These are phyloP conservation scores for Helicoverpa zea DNA, from an alignment of 1,140 invertebrate species.

Conservation along the genomic window DNA sequence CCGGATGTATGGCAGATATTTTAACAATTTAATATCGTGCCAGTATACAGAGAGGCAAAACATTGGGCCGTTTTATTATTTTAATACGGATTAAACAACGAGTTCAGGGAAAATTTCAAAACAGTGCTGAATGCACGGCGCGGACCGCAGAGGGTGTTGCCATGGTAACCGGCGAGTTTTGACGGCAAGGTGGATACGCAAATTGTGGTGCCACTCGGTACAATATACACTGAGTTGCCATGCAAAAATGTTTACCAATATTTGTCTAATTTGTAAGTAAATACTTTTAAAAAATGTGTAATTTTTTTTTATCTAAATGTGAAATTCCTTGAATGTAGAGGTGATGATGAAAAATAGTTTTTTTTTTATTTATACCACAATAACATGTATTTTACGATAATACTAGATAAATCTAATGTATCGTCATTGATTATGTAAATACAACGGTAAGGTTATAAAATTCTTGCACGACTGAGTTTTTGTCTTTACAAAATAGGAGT, in stretches of 20 bases:
- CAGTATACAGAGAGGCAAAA: slow-evolving; percentile 33
- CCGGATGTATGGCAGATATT: slow-evolving; percentile 63
- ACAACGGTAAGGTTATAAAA: no score
- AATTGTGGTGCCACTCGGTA: slow-evolving; percentile 64
- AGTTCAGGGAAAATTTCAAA: slow-evolving; percentile 72
- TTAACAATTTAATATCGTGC: slow-evolving; percentile 55
- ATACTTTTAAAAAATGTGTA: neutral
- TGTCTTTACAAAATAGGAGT: no score
- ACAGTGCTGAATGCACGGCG: slow-evolving; percentile 70
- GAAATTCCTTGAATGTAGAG: no score
- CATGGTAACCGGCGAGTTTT: slow-evolving; percentile 75
- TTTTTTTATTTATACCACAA: no score
- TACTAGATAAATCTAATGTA: no score
- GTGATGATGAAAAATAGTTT: no score
- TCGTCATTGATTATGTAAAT: no score
- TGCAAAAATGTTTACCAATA: neutral
- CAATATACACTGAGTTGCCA: slow-evolving; percentile 41
- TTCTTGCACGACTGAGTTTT: no score
- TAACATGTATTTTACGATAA: no score
- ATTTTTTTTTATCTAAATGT: neutral
- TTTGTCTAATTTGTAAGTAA: neutral
- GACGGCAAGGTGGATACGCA: slow-evolving; percentile 67
- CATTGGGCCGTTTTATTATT: slow-evolving; percentile 79
- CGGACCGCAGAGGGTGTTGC: slow-evolving; percentile 80
- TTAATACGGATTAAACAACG: slow-evolving; percentile 81